Evolutionary conservation across 2,113 vertebrate species (phyloP).

Genomic region (Paedocypris sp.): DNA sequence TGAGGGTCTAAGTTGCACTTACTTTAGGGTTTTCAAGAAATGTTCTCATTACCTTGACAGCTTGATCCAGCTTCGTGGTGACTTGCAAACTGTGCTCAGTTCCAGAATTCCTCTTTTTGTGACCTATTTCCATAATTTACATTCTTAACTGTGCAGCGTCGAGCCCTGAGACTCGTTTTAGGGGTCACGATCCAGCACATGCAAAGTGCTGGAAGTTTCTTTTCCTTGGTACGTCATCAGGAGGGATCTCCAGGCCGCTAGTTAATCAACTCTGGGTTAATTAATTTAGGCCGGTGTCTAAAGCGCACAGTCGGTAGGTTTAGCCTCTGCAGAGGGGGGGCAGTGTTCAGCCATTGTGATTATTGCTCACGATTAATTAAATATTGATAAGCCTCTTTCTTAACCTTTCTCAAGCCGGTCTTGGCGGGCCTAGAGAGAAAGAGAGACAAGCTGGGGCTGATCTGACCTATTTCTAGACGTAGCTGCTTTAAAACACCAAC

Average conservation of each 20-base stretch:
- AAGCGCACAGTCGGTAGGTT: constrained; percentile 14
- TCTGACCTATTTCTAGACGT: constrained; percentile 57
- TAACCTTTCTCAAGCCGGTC: constrained; percentile 11
- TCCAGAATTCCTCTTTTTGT: constrained; percentile 51
- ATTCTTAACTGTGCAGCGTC: constrained; percentile 47
- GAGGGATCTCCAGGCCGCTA: constrained; percentile 13
- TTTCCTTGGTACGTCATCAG: not conserved
- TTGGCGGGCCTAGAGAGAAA: not conserved
- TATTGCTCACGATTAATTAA: constrained; percentile 33
- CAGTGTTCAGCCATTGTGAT: not conserved
- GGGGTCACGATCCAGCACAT: constrained; percentile 25
- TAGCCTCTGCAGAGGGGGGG: not conserved
- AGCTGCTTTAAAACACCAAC: constrained; percentile 47
- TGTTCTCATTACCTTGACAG: constrained; percentile 45
- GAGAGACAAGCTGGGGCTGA: constrained; percentile 23
- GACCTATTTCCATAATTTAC: constrained; percentile 67
- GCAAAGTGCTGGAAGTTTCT: not conserved
- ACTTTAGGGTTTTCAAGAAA: constrained; percentile 39
- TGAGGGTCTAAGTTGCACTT: constrained; percentile 16
- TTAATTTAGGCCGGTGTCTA: constrained; percentile 27
- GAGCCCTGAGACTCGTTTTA: constrained; percentile 46
- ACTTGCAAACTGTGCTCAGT: constrained; percentile 45
- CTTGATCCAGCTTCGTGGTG: constrained; percentile 43
- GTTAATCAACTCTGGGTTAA: constrained; percentile 19
- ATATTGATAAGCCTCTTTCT: constrained; percentile 35